These are phyloP conservation scores for Microctenopoma stevenorrisi DNA, from an alignment of 2,797 vertebrate genomes.

Conservation along the genomic window DNA sequence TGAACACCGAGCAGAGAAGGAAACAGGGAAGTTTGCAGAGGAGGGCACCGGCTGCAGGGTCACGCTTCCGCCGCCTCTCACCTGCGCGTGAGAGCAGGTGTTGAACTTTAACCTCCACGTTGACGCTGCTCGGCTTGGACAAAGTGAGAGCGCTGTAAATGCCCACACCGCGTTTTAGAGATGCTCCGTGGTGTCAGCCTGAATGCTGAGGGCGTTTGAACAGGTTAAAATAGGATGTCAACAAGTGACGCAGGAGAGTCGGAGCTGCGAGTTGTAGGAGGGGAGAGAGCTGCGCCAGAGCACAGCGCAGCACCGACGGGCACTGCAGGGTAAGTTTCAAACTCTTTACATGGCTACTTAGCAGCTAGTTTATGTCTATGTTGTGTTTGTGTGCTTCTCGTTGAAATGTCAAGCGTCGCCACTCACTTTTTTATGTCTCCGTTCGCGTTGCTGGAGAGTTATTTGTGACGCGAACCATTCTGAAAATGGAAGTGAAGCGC, in stretches of 20 bases:
- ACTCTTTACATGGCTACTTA: slow-evolving; percentile 2
- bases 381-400: not conserved
- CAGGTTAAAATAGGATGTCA: slow-evolving; percentile 74
- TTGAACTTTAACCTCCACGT: slow-evolving; percentile 50
- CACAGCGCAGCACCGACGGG: not conserved
- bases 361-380: fast-evolving
- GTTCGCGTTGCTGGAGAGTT: not conserved
- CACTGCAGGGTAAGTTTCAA: slow-evolving; percentile 46
- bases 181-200: not conserved
- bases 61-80: slow-evolving; percentile 9
- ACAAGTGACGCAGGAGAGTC: slow-evolving; percentile 71
- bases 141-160: not conserved
- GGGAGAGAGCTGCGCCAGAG: slow-evolving; percentile 42
- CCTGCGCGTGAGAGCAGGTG: slow-evolving; percentile 21
- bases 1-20: not conserved
- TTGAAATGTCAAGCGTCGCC: not conserved
- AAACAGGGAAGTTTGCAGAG: not conserved
- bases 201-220: slow-evolving; percentile 7
- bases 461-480: not conserved
- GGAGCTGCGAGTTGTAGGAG: slow-evolving; percentile 55
- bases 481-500: not conserved
- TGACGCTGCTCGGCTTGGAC: not conserved
- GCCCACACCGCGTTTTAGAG: slow-evolving; percentile 11
- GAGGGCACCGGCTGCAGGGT: not conserved
- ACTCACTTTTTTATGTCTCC: not conserved